These are phyloP conservation scores for Trichopoda pennipes DNA, from an alignment of 2,888 invertebrate genomes.

Conservation along the genomic window DNA sequence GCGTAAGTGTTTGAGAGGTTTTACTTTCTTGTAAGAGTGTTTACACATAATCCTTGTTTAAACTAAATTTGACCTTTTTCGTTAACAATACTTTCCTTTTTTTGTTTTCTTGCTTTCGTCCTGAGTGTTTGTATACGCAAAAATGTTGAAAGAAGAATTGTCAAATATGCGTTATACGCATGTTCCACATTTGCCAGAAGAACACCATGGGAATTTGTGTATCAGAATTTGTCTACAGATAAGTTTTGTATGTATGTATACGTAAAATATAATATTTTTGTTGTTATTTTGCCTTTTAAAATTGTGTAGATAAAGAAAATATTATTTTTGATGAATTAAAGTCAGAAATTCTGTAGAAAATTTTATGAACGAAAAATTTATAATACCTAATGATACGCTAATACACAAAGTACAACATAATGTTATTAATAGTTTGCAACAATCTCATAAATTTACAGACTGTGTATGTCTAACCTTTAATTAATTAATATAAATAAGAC, in stretches of 20 bases:
- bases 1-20: background rate
- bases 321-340: conserved; percentile 22
- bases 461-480: no score
- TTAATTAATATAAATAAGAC: no score
- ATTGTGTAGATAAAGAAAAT: background rate
- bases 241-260: background rate
- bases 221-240: background rate
- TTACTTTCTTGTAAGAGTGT: background rate
- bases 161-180: conserved; percentile 58
- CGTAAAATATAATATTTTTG: conserved; percentile 10
- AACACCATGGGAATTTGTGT: background rate
- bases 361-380: conserved; percentile 35
- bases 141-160: conserved; percentile 25
- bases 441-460: no score
- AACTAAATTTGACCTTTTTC: conserved; percentile 49
- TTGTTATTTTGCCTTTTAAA: background rate
- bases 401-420: background rate
- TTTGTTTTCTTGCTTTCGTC: background rate
- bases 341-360: conserved; percentile 32
- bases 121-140: conserved; percentile 21
- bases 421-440: no score
- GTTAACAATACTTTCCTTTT: conserved; percentile 19
- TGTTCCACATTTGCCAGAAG: conserved; percentile 54
- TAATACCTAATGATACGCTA: background rate
- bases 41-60: background rate